Conservation (phyloP, 2,888 invertebrate species). For the Eledone cirrhosa region DNA sequence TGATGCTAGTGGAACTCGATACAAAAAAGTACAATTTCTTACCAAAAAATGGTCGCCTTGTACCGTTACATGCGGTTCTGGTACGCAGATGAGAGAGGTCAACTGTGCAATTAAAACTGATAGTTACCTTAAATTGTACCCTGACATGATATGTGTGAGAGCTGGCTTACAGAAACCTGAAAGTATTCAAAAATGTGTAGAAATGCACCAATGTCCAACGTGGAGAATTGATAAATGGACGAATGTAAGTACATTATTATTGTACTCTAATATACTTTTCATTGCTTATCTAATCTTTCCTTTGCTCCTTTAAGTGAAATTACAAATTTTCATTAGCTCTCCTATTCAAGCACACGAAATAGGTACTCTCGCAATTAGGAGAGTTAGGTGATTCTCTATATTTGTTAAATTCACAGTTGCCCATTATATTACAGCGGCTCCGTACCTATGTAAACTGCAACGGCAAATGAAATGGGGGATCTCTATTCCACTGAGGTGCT, state of each 20-base stretch:
- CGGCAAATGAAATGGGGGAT: too few relatives aligned
- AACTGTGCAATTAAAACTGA: conserved; percentile 72
- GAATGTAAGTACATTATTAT: conserved; percentile 39
- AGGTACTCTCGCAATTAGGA: too few relatives aligned
- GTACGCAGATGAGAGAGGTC: conserved; percentile 79
- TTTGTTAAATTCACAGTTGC: too few relatives aligned
- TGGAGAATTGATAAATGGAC: conserved; percentile 51
- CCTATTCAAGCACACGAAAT: too few relatives aligned
- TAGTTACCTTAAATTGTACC: conserved; percentile 75
- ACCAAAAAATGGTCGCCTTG: conserved; percentile 83
- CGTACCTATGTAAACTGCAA: too few relatives aligned
- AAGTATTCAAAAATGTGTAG: conserved; percentile 42
- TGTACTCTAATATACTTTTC: too few relatives aligned
- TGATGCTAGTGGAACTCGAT: background rate
- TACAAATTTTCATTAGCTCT: too few relatives aligned
- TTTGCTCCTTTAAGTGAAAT: too few relatives aligned
- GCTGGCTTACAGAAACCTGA: conserved; percentile 44
- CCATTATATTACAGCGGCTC: too few relatives aligned
- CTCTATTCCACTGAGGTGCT: too few relatives aligned
- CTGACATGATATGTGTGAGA: conserved; percentile 45
- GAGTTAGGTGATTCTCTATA: too few relatives aligned
- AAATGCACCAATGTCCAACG: conserved; percentile 45
- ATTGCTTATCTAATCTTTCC: too few relatives aligned
- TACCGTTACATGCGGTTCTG: conserved; percentile 82
- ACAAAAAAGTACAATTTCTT: background rate